Conservation (phyloP, 2,888 invertebrate species). For the Drosophila yooni region DNA sequence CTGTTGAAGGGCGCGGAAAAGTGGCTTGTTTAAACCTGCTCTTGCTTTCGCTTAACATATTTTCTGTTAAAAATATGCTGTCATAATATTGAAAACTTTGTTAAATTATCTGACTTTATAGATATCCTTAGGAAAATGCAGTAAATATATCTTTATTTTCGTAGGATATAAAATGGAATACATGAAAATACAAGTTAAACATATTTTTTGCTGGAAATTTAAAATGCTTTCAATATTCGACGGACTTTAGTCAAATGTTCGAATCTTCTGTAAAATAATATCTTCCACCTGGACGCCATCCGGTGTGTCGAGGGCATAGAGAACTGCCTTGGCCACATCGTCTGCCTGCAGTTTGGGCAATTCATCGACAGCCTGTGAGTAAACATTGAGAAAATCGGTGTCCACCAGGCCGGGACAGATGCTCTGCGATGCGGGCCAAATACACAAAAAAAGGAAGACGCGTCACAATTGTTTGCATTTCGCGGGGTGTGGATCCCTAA, state of each 20-base stretch:
- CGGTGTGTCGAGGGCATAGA: slow-evolving; percentile 88
- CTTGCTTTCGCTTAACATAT: neutral
- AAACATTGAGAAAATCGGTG: slow-evolving; percentile 86
- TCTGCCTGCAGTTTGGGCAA: slow-evolving; percentile 86
- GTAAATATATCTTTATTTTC: neutral
- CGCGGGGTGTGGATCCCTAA: slow-evolving; percentile 10
- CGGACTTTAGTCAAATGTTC: slow-evolving; percentile 49
- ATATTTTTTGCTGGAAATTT: neutral
- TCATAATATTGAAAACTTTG: neutral
- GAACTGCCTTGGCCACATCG: slow-evolving; percentile 88
- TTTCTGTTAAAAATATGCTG: neutral
- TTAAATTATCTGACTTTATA: neutral
- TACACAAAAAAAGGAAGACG: slow-evolving; percentile 21
- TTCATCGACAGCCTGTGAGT: slow-evolving; percentile 80
- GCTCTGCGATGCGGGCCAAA: slow-evolving; percentile 85
- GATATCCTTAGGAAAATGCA: neutral
- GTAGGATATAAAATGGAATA: neutral
- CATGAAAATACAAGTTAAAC: neutral
- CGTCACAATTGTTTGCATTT: slow-evolving; percentile 40
- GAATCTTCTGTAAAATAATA: slow-evolving; percentile 83
- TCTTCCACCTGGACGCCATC: slow-evolving; percentile 87
- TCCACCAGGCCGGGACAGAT: slow-evolving; percentile 88
- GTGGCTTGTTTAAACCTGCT: neutral
- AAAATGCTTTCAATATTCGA: neutral
- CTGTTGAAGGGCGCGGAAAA: slow-evolving; percentile 3